Conservation (phyloP, 2,888 invertebrate species). For the Lochmaea capreae region DNA sequence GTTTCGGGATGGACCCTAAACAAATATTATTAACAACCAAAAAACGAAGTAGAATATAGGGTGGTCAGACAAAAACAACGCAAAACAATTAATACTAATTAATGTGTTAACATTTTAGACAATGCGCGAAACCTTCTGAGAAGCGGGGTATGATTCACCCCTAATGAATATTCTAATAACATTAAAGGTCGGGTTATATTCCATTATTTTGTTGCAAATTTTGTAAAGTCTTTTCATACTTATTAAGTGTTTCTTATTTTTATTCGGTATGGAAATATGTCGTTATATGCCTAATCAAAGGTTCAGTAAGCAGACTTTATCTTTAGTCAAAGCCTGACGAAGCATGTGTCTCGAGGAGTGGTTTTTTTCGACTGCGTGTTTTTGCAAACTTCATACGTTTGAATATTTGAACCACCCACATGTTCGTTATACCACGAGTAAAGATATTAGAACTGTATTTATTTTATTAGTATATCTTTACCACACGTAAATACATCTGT, state of each 20-base stretch:
- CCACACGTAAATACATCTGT: constrained; percentile 3
- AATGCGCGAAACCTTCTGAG: not conserved
- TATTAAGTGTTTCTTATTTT: too few relatives aligned
- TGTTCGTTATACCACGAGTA: not conserved
- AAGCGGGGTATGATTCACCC: too few relatives aligned
- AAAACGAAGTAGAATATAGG: not conserved
- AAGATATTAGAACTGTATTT: not conserved
- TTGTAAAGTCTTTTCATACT: too few relatives aligned
- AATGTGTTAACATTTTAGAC: not conserved
- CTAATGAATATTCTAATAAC: too few relatives aligned
- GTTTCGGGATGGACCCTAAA: not conserved
- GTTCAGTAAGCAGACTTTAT: too few relatives aligned
- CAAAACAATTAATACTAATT: not conserved
- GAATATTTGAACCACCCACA: not conserved
- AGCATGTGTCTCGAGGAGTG: not conserved
- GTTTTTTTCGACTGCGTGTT: not conserved
- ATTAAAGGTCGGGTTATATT: too few relatives aligned
- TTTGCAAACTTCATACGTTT: not conserved
- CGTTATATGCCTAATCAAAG: too few relatives aligned
- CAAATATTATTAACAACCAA: not conserved
- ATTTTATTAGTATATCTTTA: constrained; percentile 4
- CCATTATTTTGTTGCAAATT: too few relatives aligned
- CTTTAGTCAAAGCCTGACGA: too few relatives aligned
- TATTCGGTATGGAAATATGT: too few relatives aligned
- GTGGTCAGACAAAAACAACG: not conserved